These are phyloP conservation scores for Oceanodroma tethys DNA, from an alignment of 2,113 vertebrate genomes.

Conservation along the genomic window DNA sequence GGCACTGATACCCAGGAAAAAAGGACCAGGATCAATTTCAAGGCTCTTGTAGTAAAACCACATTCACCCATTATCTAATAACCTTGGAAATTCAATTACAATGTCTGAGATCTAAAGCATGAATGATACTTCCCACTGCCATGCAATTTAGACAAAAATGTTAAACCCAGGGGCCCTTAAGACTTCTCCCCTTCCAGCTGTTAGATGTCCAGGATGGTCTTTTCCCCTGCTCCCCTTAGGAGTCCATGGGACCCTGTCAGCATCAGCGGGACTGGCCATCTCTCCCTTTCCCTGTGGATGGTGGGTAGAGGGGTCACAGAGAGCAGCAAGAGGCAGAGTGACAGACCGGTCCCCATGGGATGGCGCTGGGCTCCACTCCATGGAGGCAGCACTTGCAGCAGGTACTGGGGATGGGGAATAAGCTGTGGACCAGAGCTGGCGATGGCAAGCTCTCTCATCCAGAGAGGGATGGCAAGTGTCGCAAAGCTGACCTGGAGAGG, in stretches of 20 bases:
- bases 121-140: not conserved
- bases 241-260: not conserved
- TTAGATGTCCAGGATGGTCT: not conserved
- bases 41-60: not conserved
- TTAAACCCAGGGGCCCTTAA: not conserved
- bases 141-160: not conserved
- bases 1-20: not conserved
- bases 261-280: not conserved
- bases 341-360: not conserved
- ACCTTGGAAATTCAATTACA: not conserved
- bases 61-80: not conserved
- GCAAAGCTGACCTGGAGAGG: not conserved
- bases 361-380: accelerated
- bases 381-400: not conserved
- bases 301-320: accelerated
- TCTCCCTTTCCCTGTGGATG: not conserved
- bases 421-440: not conserved
- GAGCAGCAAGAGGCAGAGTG: not conserved
- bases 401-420: not conserved
- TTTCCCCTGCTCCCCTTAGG: not conserved
- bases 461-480: not conserved
- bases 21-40: not conserved
- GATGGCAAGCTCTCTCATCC: not conserved
- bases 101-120: not conserved
- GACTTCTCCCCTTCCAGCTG: not conserved